Base-by-base conservation (phyloP, 2,888 invertebrate species). In the Cabera pusaria region DNA sequence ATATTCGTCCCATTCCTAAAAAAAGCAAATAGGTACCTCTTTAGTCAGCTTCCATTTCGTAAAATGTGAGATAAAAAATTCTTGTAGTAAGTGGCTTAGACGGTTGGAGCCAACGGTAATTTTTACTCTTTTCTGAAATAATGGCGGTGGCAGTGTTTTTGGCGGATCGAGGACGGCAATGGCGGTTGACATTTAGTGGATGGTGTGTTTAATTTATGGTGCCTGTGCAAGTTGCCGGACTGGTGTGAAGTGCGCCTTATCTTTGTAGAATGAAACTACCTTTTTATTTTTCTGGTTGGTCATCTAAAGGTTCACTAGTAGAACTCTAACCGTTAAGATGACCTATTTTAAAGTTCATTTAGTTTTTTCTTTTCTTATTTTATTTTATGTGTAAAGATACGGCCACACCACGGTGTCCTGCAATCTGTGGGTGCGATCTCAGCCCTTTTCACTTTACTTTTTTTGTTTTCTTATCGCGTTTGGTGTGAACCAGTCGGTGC, bases 41-140 rank as follows among this genome's bases (percentile, higher is more conserved):
- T 52, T 56, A 56, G 61, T 59, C 57, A 58, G 50, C 59, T 56
- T 58, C 58, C 59, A 61, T 69, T 72, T 64, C 62, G 49, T 57
- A 62, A 70, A 74, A 70, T 62, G 58, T 47, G 51, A 62, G 61
- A 64, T 62, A 64, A 64, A 65, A 70, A 61, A 43, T 54, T 49
- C 56, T 58, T 55, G 52, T 52, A 44, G 56, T 60, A 61, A 59
- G 58, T 63, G 52, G 50, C 51, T 23, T 39, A 45, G 32, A 49
- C 49, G 31, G 41, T 36, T 16, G 35, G 31, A 23, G 31, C 10
- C 25, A 27, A 43, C 52, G 46, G 57, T 60, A 56, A 56, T 62
- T 61, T 54, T 59, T 60, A 58, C 52, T 60, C 49, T 53, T 41
- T 41, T 36, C 31, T 21, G 26, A 18, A 32, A 42, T 42, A 42